phyloP scores from a whole-genome alignment of 2,797 vertebrate genomes.

The Cheirogaleus major region DNA sequence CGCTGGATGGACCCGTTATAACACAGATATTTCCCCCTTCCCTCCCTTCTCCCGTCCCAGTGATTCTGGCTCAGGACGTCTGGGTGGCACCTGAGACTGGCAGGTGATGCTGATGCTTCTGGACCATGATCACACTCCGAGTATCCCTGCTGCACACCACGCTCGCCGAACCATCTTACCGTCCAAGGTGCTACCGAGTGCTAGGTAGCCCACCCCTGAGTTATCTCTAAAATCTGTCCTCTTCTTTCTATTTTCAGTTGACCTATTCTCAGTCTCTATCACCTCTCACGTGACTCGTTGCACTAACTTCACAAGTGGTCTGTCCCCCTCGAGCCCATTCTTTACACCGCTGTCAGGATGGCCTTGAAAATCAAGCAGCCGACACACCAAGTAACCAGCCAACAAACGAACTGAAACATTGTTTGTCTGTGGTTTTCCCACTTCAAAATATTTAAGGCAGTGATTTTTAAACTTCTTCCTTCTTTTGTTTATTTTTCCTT shows the following conservation, averaged over 20 bases:
- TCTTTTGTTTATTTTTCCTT: background rate
- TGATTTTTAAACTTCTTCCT: background rate
- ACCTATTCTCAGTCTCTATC: background rate
- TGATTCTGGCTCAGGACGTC: background rate
- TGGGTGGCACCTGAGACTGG: background rate
- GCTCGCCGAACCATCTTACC: background rate
- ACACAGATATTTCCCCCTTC: no score
- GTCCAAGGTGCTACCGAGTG: background rate
- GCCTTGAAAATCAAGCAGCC: background rate
- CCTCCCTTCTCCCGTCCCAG: fast-evolving
- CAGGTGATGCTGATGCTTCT: no score
- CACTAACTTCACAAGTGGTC: background rate
- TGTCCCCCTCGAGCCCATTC: background rate
- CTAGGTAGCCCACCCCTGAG: background rate
- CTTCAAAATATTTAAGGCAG: background rate
- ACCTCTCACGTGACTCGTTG: background rate
- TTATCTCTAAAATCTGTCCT: background rate
- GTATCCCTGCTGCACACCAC: fast-evolving
- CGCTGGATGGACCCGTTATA: fast-evolving
- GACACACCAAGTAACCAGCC: background rate
- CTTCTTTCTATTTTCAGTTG: background rate
- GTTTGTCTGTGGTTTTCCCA: background rate
- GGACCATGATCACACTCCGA: fast-evolving
- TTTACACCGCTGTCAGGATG: background rate
- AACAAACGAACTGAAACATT: background rate